phyloP scores from a whole-genome alignment of 2,113 vertebrate species.

The Anser cygnoides region DNA sequence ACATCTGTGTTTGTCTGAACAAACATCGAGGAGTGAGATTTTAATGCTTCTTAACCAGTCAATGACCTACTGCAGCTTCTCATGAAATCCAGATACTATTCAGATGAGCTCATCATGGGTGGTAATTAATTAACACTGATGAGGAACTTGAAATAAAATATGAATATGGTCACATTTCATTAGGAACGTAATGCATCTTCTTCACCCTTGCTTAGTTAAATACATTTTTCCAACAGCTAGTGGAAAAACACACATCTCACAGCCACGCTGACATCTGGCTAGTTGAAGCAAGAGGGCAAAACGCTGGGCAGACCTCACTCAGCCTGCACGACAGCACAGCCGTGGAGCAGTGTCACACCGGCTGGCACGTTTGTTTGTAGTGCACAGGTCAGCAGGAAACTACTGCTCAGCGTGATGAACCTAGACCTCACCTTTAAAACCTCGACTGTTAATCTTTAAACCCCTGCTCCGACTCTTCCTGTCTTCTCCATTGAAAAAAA shows the following conservation, averaged over 20 bases:
- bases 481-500: not conserved
- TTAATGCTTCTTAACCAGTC: constrained; percentile 53
- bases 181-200: constrained; percentile 11
- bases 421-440: not conserved
- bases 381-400: not conserved
- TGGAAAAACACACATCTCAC: not conserved
- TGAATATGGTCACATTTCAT: constrained; percentile 24
- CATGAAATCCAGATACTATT: constrained; percentile 28
- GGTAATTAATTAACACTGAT: constrained; percentile 57
- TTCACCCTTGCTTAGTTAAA: constrained; percentile 18
- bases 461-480: not conserved
- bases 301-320: not conserved
- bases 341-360: too few species aligned
- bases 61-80: constrained; percentile 28
- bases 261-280: not conserved
- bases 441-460: not conserved
- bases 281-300: not conserved
- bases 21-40: not conserved
- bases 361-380: rapidly evolving
- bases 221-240: not conserved
- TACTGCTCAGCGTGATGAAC: not conserved
- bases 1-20: not conserved
- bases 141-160: constrained; percentile 38
- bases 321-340: not conserved
- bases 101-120: constrained; percentile 30